A percentile compares a stretch with the other conserved stretches of the same genome.
phyloP scores from a whole-genome alignment of 2,113 vertebrate genomes.

The Tragelaphus buxtoni region DNA sequence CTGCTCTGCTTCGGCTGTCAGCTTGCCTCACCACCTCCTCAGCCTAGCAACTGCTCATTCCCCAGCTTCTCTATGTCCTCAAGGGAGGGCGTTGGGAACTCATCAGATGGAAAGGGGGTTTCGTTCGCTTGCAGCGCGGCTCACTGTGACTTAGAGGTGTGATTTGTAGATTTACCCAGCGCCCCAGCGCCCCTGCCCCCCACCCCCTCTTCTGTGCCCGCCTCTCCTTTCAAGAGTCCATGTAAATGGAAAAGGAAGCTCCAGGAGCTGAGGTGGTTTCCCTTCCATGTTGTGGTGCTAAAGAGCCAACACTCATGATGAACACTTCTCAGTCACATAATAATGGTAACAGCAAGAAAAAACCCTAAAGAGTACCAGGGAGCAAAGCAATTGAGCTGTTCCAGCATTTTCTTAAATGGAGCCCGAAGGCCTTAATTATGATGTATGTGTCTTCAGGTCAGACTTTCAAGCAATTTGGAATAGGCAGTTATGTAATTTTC shows the following conservation, averaged over 20 bases:
- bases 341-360: neutral
- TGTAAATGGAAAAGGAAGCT: neutral
- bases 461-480: conserved; percentile 47
- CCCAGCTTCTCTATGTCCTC: conserved; percentile 24
- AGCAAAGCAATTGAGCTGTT: conserved; percentile 34
- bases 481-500: conserved; percentile 49
- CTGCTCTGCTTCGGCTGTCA: conserved; percentile 49
- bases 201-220: neutral
- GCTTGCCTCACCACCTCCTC: conserved; percentile 50
- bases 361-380: neutral
- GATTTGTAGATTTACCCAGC: neutral
- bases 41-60: conserved; percentile 60
- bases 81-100: neutral
- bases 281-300: neutral
- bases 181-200: neutral
- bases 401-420: conserved; percentile 54
- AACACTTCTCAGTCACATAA: conserved; percentile 1
- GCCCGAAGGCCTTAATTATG: conserved; percentile 49
- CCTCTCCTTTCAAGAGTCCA: neutral
- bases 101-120: neutral
- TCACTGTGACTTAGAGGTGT: neutral
- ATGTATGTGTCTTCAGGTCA: conserved; percentile 56
- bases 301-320: neutral
- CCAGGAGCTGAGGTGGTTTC: neutral
- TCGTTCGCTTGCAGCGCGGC: neutral